Percentiles rank a stretch among this genome's conserved stretches.
These are phyloP conservation scores for Melieria picta DNA, from an alignment of 2,888 invertebrate species.

Conservation along the genomic window DNA sequence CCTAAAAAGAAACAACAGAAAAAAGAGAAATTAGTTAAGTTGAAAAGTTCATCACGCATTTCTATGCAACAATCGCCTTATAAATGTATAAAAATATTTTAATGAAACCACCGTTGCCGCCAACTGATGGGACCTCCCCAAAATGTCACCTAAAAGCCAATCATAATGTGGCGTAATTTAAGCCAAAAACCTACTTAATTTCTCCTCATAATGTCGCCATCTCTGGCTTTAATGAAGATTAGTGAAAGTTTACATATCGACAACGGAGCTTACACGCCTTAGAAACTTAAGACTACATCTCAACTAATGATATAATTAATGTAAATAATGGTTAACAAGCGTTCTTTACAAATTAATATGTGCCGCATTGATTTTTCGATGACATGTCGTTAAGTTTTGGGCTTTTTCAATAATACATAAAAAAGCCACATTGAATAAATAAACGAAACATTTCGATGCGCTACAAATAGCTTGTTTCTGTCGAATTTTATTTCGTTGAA, in stretches of 20 bases:
- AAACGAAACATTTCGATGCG: no score
- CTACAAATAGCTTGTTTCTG: no score
- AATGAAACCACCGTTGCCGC: neutral
- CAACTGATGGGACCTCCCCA: slow-evolving; percentile 6
- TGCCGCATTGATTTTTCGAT: neutral
- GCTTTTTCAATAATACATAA: no score
- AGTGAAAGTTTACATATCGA: slow-evolving; percentile 53
- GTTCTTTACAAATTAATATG: slow-evolving; percentile 37
- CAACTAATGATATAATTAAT: slow-evolving; percentile 44
- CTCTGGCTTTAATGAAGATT: neutral
- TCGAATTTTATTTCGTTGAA: no score
- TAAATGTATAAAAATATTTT: neutral
- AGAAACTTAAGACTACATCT: slow-evolving; percentile 3
- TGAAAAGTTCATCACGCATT: neutral
- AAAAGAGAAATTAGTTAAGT: slow-evolving; percentile 14
- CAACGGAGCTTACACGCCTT: no score
- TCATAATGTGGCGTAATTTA: neutral
- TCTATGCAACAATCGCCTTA: neutral
- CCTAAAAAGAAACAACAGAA: slow-evolving; percentile 22
- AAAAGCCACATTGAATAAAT: no score
- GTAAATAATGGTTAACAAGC: slow-evolving; percentile 42
- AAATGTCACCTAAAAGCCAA: slow-evolving; percentile 6
- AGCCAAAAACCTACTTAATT: neutral
- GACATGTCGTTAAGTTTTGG: no score
- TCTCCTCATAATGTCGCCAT: neutral